Conservation (phyloP, 2,888 invertebrate species). For the Hetaerina titia region DNA sequence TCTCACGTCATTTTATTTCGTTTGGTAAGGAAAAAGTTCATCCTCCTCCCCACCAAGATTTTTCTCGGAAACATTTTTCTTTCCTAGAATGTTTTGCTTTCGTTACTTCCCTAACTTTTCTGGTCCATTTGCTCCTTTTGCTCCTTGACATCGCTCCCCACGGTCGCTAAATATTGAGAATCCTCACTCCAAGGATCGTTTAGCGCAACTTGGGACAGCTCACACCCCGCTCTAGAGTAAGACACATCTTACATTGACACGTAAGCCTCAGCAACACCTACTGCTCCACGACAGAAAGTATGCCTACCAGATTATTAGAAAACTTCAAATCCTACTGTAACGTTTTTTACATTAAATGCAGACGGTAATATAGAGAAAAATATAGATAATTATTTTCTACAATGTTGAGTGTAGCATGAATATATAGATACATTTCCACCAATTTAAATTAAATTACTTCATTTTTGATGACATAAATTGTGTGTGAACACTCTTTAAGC, state of each 20-base stretch:
- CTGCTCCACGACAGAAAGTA: no score
- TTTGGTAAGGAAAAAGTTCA: background rate
- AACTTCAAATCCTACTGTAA: no score
- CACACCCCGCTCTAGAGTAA: background rate
- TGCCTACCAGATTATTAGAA: no score
- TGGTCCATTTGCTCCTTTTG: background rate
- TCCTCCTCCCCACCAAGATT: background rate
- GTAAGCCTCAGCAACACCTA: no score
- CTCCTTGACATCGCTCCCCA: background rate
- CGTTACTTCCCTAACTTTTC: background rate
- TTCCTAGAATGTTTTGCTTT: background rate
- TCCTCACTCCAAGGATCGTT: background rate
- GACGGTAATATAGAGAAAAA: no score
- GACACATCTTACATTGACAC: background rate
- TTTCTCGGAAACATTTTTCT: conserved; percentile 1
- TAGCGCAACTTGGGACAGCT: background rate
- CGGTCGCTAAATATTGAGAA: background rate
- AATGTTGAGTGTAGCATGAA: no score
- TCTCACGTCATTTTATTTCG: conserved; percentile 11
- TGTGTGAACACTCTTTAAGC: no score
- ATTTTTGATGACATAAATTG: no score
- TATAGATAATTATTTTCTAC: no score
- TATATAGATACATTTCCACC: no score
- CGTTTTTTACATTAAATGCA: no score
- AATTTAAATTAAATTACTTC: no score